Evolutionary conservation across 2,113 vertebrate species (phyloP), one percentile per base, ranked within the genome.

Genomic region (Rhea pennata): DNA sequence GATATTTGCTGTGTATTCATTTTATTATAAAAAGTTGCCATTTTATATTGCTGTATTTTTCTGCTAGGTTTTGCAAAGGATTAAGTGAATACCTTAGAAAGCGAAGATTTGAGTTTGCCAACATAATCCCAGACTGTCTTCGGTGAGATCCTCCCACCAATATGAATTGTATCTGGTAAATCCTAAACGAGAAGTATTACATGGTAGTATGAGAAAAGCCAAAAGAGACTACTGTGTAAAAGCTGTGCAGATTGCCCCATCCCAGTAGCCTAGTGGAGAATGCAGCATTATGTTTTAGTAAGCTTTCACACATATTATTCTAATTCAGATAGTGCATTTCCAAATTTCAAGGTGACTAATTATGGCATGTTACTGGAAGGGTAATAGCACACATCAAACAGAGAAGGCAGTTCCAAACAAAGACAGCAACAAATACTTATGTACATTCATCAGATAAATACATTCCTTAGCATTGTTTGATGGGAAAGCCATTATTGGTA

Each of bases 61-160:
- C 94, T 96, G 54, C 76, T 31, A 3, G 42, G 74, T 67, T 58
- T 80, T 73, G 78, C 62, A 90, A 44, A 82, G 42, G 50, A 92
- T 91, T 44, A 84, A 94, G 91, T 83, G 51, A 95, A 59, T 99
- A 98, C 99, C 99, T 99, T 99, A 87, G 99, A 99, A 73, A 99
- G 82, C 10, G 99, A 99, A 74, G 99, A 99, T 96, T 99, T 99
- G 65, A 99, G 98, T 97, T 99, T 99, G 93, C 98, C 98, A 84
- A 99, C 98, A 95, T 99, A 99, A 95, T 99, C 99, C 99, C 99
- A 99, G 58, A 99, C 99, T 10, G 99, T 99, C 97, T 99, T 98
- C 67, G 99, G 99, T 73, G 98, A 98, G 90, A 99, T 99, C 95
- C 99, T 98, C 80, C 99, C 99, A 61, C 99, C 99, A 33, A 99